Base-by-base conservation (phyloP, 2,113 vertebrate species). In the Lutjanus erythropterus region DNA sequence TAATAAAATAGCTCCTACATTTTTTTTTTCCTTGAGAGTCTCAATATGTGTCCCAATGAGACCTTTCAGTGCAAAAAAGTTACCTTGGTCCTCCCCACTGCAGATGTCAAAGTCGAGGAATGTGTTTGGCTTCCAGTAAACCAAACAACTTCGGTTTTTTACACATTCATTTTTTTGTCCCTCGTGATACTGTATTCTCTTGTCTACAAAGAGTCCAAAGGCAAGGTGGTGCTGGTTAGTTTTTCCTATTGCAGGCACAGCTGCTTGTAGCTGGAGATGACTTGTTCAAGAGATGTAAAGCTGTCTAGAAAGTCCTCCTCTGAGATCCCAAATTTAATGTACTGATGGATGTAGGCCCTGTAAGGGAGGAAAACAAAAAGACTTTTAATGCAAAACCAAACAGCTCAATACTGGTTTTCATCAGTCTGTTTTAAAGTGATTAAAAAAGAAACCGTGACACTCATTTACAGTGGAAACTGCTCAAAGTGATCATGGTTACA, bases 311-410 rank as follows among this genome's bases (percentile, higher is more conserved):
- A 99, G 61, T 98, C 96, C 33, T 99, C 98, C 86, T 99, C 98
- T 42, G 97, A 95, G 15, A 99, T 95, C 68, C 97, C 97, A 81
- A 94, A 97, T 78, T 96, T 97, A 14, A 93, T 93, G 65, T 99
- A 99, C 75, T 98, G 98, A 92, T 99, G 97, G 88, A 98, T 67
- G 9, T 98, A 99, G 21, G 98, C 98, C 81, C 98, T 99, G 93
- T 19, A 64, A 85, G 9, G 12, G 16, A 25, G 19, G 6, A 33
- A 14, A 27, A 55, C 15, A 6, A 29, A 42, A 41, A 52, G 21
- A 19, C 10, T 49, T 41, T 49, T 23, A 44, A 15, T 52, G 2
- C 16, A 39, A 67, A 58, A 14, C 8, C 31, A 59, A 67, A 64
- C 6, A 64, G 11, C 19, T 18, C 2, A 23, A 5, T 6, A 31